A percentile compares a stretch with the other conserved stretches of the same genome.
Evolutionary conservation across 2,888 invertebrate genomes (phyloP).

Genomic region (Pachliopta kotzebuea): DNA sequence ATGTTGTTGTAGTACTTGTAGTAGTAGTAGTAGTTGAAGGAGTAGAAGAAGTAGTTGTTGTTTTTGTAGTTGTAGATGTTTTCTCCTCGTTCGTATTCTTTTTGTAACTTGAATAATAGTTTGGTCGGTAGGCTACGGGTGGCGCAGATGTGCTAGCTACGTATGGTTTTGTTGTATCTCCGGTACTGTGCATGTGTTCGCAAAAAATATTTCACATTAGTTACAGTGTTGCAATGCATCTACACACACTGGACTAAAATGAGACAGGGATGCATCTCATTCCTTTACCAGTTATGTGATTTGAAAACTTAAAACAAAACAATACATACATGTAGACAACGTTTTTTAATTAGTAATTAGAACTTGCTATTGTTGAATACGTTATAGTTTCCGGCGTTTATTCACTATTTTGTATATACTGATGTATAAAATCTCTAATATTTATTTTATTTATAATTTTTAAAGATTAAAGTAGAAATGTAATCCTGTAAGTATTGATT

Average conservation of each 20-base stretch:
- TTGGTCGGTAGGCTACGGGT: conserved; percentile 44
- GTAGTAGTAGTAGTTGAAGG: conserved; percentile 33
- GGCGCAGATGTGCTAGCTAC: conserved; percentile 60
- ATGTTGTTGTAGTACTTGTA: conserved; percentile 32
- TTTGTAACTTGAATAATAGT: conserved; percentile 45
- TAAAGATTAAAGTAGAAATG: too few relatives aligned
- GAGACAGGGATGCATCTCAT: conserved; percentile 52
- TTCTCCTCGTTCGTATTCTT: conserved; percentile 37
- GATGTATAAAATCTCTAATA: too few relatives aligned
- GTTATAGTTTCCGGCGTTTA: too few relatives aligned
- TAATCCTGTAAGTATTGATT: too few relatives aligned
- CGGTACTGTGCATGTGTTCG: conserved; percentile 61
- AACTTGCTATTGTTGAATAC: too few relatives aligned
- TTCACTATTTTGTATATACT: too few relatives aligned
- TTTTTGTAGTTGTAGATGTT: conserved; percentile 40
- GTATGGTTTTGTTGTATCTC: conserved; percentile 72
- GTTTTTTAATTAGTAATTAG: neutral
- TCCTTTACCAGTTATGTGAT: conserved; percentile 51
- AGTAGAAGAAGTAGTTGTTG: conserved; percentile 32
- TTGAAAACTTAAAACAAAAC: conserved; percentile 21
- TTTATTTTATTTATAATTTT: too few relatives aligned
- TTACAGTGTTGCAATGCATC: conserved; percentile 44
- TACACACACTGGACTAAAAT: conserved; percentile 52
- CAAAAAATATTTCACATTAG: conserved; percentile 56
- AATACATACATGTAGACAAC: neutral